Percentiles rank a stretch among this genome's conserved stretches.
These are phyloP conservation scores for Pelodiscus sinensis DNA, from an alignment of 2,113 vertebrate species.

Conservation along the genomic window DNA sequence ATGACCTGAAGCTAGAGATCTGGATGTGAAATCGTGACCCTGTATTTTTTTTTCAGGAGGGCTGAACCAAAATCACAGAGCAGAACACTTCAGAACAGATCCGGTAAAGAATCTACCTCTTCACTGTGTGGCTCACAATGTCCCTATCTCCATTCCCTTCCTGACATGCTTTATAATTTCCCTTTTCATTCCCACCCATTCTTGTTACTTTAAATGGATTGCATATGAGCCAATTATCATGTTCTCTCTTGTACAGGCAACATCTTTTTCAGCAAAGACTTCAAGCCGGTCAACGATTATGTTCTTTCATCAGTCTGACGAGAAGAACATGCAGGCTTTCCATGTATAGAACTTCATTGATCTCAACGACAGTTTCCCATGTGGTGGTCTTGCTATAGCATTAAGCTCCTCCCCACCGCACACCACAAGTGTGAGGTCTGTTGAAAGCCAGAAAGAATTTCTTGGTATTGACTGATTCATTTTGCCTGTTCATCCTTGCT, in stretches of 20 bases:
- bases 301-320: background rate
- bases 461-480: background rate
- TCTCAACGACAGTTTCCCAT: background rate
- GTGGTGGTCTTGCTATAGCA: background rate
- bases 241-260: background rate
- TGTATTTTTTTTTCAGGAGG: background rate
- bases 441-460: background rate
- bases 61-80: background rate
- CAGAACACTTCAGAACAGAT: background rate
- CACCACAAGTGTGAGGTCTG: background rate
- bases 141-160: background rate
- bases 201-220: background rate
- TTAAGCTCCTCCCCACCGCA: no score
- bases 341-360: background rate
- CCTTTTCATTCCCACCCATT: background rate
- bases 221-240: background rate
- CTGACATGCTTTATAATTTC: background rate
- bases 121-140: background rate
- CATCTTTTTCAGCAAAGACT: background rate
- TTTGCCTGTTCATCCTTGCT: background rate
- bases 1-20: background rate
- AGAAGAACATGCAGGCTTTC: background rate
- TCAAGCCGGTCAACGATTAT: background rate
- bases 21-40: background rate
- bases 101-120: background rate